Evolutionary conservation across 2,797 vertebrate genomes (phyloP), one percentile per base, ranked within the genome.

Genomic region (Loris lydekkerianus): DNA sequence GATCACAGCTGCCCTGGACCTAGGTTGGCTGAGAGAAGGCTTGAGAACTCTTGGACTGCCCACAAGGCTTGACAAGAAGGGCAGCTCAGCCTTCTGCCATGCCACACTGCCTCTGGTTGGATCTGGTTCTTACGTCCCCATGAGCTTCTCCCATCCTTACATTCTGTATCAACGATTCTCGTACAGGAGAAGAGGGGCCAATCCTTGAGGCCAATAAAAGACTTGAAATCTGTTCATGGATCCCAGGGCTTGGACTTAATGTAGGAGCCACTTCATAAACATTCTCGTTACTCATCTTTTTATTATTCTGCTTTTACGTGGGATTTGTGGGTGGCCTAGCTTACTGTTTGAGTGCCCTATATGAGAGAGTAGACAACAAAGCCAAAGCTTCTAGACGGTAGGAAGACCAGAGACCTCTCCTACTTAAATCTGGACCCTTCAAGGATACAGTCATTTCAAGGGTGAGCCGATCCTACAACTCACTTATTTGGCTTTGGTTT

Each of bases 251-350:
- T 43, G 53, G 34, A 69, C 56, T 85, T 80, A 27, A 75, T 81
- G 11, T 63, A 46, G 43, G 34, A 97, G 29, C n/a, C 34, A n/a
- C 58, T 91, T 82, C 23, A 91, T 89, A 91, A 91, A 92, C n/a
- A 37, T 69, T 84, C 69, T 63, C 43, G 8, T 77, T 31, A 34
- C 20, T 93, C 25, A 25, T 83, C 6, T 70, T 92, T 86, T 86
- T 96, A 37, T 67, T 81, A 1, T 87, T 61, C 10, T 63, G 77
- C 31, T 82, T 46, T 77, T 58, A 87, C 10, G 9, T 76, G 73
- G n/a, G 34, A 11, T 76, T 72, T 70, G 20, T 86, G 29, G 17
- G 63, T 65, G 13, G 20, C 72, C n/a, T 70, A 13, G 20, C 77
- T 18, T 73, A 10, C 40, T 89, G 70, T 82, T 72, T 81, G 56